A percentile compares a stretch with the other conserved stretches of the same genome.
These are phyloP conservation scores for Heliconius ismenius DNA, from an alignment of 2,888 invertebrate species.

Conservation along the genomic window DNA sequence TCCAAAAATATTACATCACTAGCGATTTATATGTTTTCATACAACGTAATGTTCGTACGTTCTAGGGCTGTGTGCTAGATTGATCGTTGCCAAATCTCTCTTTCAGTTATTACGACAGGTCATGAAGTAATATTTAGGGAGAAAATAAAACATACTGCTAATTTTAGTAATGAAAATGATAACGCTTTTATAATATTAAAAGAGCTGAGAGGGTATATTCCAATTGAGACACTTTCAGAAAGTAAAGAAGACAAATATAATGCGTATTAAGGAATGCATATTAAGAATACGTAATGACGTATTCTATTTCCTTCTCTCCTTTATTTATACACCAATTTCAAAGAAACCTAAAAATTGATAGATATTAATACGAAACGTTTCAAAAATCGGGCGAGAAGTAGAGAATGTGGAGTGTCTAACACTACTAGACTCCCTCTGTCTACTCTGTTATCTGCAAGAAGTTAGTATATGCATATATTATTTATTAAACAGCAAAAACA, in stretches of 20 bases:
- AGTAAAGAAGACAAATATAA: background rate
- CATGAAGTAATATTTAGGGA: slow-evolving; percentile 21
- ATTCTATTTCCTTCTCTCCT: background rate
- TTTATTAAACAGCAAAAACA: background rate
- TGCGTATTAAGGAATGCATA: too few relatives aligned
- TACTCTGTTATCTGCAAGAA: background rate
- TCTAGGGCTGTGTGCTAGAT: slow-evolving; percentile 26
- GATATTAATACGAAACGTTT: background rate
- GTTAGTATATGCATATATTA: too few relatives aligned
- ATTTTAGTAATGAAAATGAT: background rate
- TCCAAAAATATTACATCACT: slow-evolving; percentile 41
- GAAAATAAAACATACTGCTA: slow-evolving; percentile 1
- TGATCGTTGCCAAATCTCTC: slow-evolving; percentile 21
- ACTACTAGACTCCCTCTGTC: too few relatives aligned
- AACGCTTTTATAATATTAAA: background rate
- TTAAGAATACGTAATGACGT: background rate
- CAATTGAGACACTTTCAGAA: background rate
- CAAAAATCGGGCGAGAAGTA: background rate
- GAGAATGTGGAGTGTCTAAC: background rate
- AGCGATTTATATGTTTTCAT: slow-evolving; percentile 30
- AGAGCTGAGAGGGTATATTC: background rate
- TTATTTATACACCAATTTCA: background rate
- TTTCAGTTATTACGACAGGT: slow-evolving; percentile 21
- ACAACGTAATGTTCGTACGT: slow-evolving; percentile 20
- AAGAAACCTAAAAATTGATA: background rate